Base-by-base conservation (phyloP, 2,113 vertebrate species). In the Myotis lucifugus region DNA sequence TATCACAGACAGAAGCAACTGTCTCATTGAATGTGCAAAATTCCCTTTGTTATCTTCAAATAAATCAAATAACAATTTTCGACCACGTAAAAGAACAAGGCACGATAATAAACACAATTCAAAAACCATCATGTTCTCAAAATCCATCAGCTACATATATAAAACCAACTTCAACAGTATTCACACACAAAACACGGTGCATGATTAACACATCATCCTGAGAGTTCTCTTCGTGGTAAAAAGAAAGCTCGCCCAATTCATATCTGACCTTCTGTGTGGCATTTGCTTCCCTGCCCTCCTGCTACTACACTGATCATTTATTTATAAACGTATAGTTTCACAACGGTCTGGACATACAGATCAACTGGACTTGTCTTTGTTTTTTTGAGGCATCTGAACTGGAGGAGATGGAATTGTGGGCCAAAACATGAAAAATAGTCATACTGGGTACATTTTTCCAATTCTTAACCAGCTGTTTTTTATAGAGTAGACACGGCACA, bases 131-230 rank as follows among this genome's bases (percentile, higher is more conserved):
- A 79, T 27, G 23, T 86, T 96, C 77, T 95, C 85, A 97, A 95
- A 95, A 95, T 12, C 70, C 87, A 93, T 74, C 40, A 69, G 46
- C 32, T 83, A 91, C 90, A 92, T 32, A 72, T 25, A 94, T 90
- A 93, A 72, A 95, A 96, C 88, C 88, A 84, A 73, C 61, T 37
- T 92, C 90, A 87, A 88, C 70, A 93, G 81, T 46, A 88, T 61
- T 94, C 85, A 96, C 72, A 94, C 67, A 94, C 95, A 96, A 97
- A 97, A 78, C 67, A 95, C 42, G 83, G 69, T 85, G 50, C 95
- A 90, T 72, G 40, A 82, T 84, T 91, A 85, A 95, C n/a, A 61
- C 67, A 83, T 82, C 37, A 59, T 85, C 88, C 85, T 92, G 88
- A 94, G 74, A 90, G 76, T 83, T 90, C 40, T 93, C 81, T 85